phyloP scores from a whole-genome alignment of 2,113 vertebrate species.

The Aepyceros melampus region DNA sequence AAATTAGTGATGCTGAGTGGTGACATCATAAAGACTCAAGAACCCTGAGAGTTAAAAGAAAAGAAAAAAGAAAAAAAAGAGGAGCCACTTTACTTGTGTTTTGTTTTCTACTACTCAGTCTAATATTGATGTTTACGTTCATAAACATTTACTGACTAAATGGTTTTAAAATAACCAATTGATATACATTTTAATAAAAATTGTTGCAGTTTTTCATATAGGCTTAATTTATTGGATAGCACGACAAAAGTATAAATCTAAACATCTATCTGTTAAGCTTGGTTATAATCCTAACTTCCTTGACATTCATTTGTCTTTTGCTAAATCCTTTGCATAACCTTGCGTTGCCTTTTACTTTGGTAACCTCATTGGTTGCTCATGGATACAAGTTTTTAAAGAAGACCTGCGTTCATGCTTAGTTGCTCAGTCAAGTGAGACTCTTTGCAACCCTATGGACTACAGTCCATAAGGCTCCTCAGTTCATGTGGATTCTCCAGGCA shows the following conservation, averaged over 20 bases:
- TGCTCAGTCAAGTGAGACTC: not conserved
- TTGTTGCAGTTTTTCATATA: not conserved
- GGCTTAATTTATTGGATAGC: not conserved
- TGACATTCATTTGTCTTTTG: not conserved
- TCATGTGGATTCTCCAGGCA: not conserved
- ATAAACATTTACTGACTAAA: not conserved
- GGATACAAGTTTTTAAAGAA: not conserved
- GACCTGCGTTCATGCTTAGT: not conserved
- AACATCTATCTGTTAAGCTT: not conserved
- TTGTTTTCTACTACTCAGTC: not conserved
- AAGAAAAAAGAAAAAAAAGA: constrained; percentile 8
- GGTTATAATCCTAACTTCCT: not conserved
- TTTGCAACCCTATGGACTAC: not conserved
- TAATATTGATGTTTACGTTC: not conserved
- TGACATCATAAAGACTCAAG: constrained; percentile 65
- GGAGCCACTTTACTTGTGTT: not conserved
- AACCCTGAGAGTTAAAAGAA: not conserved
- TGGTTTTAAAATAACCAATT: not conserved
- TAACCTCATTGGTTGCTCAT: not conserved
- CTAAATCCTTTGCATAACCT: not conserved
- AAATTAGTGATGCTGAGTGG: not conserved
- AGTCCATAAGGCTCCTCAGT: not conserved
- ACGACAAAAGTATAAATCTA: not conserved
- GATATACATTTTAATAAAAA: not conserved
- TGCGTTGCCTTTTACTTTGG: not conserved